These are phyloP conservation scores for Rhabdophis nuchalis DNA, from an alignment of 2,797 vertebrate genomes.

Conservation along the genomic window DNA sequence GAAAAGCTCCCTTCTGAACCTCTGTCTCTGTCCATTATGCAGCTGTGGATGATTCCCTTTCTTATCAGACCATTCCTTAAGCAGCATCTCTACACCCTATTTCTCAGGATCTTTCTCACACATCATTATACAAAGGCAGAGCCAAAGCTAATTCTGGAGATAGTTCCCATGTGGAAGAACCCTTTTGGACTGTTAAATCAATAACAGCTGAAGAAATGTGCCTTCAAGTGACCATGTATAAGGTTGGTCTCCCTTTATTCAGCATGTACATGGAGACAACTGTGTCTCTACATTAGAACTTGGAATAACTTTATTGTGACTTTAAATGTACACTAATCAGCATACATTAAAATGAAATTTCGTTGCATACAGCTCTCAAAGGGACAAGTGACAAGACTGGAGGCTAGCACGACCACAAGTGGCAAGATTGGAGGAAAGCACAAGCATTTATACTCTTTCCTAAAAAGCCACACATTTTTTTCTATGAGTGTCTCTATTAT, in stretches of 20 bases:
- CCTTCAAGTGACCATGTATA: constrained; percentile 1
- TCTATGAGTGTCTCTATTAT: accelerated
- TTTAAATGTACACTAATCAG: too few species aligned
- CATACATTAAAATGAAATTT: too few species aligned
- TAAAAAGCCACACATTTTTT: background rate
- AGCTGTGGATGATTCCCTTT: background rate
- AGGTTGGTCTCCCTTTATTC: background rate
- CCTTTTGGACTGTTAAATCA: background rate
- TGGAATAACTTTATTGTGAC: too few species aligned
- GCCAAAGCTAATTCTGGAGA: background rate
- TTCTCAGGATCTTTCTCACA: background rate
- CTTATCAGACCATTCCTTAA: background rate
- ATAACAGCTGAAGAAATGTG: background rate
- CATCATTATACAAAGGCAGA: background rate
- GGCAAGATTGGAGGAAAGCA: background rate
- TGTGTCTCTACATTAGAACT: background rate
- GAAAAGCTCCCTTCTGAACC: background rate
- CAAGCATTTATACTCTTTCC: background rate
- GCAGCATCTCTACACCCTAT: background rate
- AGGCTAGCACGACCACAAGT: background rate
- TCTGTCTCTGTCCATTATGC: background rate
- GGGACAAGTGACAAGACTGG: too few species aligned
- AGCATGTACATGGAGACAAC: background rate
- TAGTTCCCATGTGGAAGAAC: background rate
- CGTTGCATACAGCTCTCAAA: too few species aligned